phyloP scores from a whole-genome alignment of 92 coral and sea anemone genomes.

The Nematostella vectensis region DNA sequence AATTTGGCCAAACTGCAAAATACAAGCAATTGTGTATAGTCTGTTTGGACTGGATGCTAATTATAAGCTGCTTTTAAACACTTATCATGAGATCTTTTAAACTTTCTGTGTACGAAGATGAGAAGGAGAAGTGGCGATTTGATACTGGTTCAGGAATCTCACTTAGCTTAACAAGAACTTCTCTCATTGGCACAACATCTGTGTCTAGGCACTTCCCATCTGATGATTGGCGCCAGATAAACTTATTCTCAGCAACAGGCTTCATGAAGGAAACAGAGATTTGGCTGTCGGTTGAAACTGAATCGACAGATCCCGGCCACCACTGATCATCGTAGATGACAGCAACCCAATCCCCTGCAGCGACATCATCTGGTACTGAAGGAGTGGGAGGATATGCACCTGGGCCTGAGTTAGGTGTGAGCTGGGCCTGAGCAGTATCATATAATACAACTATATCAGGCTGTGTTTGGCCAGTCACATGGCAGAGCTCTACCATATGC shows the following conservation, averaged over 20 bases:
- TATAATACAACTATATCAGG: constrained; percentile 11
- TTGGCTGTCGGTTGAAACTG: constrained; percentile 23
- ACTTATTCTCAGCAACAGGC: constrained; percentile 32
- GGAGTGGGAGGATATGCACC: too few species aligned
- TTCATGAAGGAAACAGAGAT: constrained; percentile 32
- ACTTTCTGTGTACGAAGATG: constrained; percentile 10
- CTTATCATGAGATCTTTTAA: constrained; percentile 14
- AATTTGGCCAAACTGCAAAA: too few species aligned
- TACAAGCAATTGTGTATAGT: too few species aligned
- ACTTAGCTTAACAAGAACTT: constrained; percentile 13
- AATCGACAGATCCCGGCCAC: constrained; percentile 42
- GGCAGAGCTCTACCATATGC: constrained; percentile 20
- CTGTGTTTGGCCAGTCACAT: constrained; percentile 31
- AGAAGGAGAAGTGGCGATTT: constrained; percentile 19
- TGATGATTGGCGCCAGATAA: constrained; percentile 24
- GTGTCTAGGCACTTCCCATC: constrained; percentile 22
- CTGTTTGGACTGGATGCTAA: too few species aligned
- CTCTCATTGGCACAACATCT: constrained; percentile 22
- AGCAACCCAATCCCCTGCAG: constrained; percentile 34
- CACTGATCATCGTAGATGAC: constrained; percentile 33
- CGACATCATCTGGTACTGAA: constrained; percentile 28
- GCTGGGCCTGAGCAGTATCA: constrained; percentile 6
- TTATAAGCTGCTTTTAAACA: too few species aligned
- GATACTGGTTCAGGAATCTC: constrained; percentile 24
- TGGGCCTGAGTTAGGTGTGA: too few species aligned